A percentile compares a stretch with the other conserved stretches of the same genome.
Evolutionary conservation across 2,113 vertebrate species (phyloP).

Genomic region (Melanotaenia duboulayi): DNA sequence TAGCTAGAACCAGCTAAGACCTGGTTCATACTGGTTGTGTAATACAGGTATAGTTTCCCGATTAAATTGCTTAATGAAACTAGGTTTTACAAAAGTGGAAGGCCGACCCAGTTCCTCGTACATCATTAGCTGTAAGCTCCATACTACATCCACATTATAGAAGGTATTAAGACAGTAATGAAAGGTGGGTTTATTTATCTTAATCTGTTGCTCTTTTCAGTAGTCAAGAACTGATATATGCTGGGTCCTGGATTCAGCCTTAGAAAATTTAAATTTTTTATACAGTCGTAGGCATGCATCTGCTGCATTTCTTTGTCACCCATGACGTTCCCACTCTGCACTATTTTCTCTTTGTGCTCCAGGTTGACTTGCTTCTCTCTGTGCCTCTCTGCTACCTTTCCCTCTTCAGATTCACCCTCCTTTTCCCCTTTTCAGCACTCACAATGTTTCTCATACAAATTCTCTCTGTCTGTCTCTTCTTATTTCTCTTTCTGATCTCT

Average conservation of each 20-base stretch:
- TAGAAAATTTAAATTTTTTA: constrained; percentile 48
- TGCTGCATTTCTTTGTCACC: constrained; percentile 27
- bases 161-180: constrained; percentile 29
- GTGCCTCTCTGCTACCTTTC: constrained; percentile 27
- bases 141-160: constrained; percentile 12
- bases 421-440: constrained; percentile 29
- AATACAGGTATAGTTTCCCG: not conserved
- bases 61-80: not conserved
- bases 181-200: constrained; percentile 38
- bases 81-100: not conserved
- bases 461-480: constrained; percentile 51
- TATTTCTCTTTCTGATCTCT: constrained; percentile 63
- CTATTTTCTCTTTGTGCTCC: constrained; percentile 54
- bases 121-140: too few relatives aligned
- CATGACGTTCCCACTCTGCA: constrained; percentile 41
- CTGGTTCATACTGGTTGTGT: too few relatives aligned
- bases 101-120: too few relatives aligned
- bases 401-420: constrained; percentile 33
- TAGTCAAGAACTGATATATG: constrained; percentile 33
- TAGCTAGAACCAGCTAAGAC: too few relatives aligned
- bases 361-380: constrained; percentile 41
- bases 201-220: constrained; percentile 34
- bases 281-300: constrained; percentile 23
- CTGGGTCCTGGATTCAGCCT: constrained; percentile 38
- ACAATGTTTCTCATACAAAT: constrained; percentile 40